A percentile compares a stretch with the other conserved stretches of the same genome.
Evolutionary conservation across 2,888 invertebrate species (phyloP).

Genomic region (Trilocha varians): DNA sequence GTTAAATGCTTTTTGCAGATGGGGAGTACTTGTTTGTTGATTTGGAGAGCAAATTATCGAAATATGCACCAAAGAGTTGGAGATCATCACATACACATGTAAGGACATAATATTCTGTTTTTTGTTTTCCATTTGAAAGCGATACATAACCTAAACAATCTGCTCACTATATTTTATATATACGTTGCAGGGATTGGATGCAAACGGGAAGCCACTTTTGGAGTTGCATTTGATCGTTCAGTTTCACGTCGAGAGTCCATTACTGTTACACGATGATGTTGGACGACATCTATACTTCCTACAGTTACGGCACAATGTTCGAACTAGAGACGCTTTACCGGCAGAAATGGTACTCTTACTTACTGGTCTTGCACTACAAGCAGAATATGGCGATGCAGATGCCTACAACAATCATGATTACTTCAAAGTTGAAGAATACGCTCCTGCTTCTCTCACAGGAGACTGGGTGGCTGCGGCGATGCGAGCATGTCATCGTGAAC

Average conservation of each 20-base stretch:
- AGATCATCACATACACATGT: constrained; percentile 93
- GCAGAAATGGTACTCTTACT: constrained; percentile 82
- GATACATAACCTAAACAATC: no score
- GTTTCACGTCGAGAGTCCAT: constrained; percentile 94
- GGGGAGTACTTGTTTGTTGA: constrained; percentile 97
- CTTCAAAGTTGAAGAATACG: constrained; percentile 90
- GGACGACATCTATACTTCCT: constrained; percentile 95
- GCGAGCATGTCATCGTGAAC: constrained; percentile 86
- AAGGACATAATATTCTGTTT: no score
- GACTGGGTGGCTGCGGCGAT: constrained; percentile 75
- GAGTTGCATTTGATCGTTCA: constrained; percentile 93
- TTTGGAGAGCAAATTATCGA: constrained; percentile 94
- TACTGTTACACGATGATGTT: constrained; percentile 91
- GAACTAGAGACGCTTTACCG: constrained; percentile 75
- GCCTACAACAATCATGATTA: constrained; percentile 52
- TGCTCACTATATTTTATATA: no score
- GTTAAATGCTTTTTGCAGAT: constrained; percentile 76
- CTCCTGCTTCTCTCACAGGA: constrained; percentile 79
- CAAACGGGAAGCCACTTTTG: constrained; percentile 90
- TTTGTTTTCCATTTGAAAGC: no score
- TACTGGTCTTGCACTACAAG: constrained; percentile 92
- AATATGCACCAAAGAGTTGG: constrained; percentile 97
- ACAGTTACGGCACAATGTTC: constrained; percentile 92
- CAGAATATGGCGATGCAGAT: constrained; percentile 88
- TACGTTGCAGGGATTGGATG: constrained; percentile 83